Conservation (phyloP, 2,888 invertebrate species). For the Lasioglossum villosulum region DNA sequence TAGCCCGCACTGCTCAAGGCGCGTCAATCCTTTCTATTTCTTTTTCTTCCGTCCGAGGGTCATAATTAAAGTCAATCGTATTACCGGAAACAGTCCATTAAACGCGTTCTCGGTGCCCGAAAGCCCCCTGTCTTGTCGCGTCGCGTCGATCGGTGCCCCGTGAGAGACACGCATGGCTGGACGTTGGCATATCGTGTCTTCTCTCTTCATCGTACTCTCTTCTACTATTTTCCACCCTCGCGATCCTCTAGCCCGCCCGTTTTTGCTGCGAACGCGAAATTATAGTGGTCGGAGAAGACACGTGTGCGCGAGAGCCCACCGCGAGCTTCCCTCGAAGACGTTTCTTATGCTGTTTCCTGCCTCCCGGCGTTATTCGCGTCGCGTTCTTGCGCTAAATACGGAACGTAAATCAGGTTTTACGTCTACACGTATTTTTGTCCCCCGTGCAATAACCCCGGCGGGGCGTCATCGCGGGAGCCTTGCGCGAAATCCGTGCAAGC, state of each 20-base stretch:
- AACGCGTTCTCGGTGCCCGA: slow-evolving; percentile 51
- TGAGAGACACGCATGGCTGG: slow-evolving; percentile 21
- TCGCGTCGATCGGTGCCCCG: slow-evolving; percentile 37
- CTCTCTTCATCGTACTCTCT: slow-evolving; percentile 4
- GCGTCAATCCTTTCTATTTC: slow-evolving; percentile 50
- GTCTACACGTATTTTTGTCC: slow-evolving; percentile 65
- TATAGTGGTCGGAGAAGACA: neutral
- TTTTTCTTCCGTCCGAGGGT: slow-evolving; percentile 37
- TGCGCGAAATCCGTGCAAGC: slow-evolving; percentile 29
- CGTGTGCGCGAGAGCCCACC: neutral
- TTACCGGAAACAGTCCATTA: slow-evolving; percentile 73
- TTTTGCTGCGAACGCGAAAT: neutral
- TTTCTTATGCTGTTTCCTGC: slow-evolving; percentile 7
- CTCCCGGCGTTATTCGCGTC: slow-evolving; percentile 23
- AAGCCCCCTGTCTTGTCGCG: slow-evolving; percentile 13
- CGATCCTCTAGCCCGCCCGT: neutral
- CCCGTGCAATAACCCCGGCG: slow-evolving; percentile 61
- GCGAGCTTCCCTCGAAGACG: neutral
- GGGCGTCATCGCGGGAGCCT: slow-evolving; percentile 33
- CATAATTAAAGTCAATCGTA: slow-evolving; percentile 73
- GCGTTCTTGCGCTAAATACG: slow-evolving; percentile 61
- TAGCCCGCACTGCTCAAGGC: slow-evolving; percentile 67
- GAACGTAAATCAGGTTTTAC: slow-evolving; percentile 63
- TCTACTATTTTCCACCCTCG: neutral
- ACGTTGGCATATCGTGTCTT: neutral